Evolutionary conservation across 1,140 invertebrate species (phyloP), one percentile per base, ranked within the genome.

Genomic region (Drosophila pachea): DNA sequence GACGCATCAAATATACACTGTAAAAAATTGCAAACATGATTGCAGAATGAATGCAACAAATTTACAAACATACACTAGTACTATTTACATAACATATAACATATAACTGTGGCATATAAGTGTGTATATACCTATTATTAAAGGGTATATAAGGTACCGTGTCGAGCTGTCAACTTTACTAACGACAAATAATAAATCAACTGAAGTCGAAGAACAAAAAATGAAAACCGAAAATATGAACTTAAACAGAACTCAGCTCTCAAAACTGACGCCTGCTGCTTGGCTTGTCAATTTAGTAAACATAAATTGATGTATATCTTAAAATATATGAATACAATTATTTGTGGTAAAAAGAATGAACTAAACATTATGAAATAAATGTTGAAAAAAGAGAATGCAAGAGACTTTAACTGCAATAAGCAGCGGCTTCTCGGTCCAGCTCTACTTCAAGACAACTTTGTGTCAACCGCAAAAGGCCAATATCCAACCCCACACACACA

Each of bases 321-420:
- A 67, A 72, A 82, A 78, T 74, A 73, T 74, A 79, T 75, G 73
- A 78, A 86, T 81, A 86, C 65, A 58, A 81, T 74, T 86, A 86
- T 86, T 86, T 86, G 81, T 86, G 81, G 81, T 84, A 86, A 84
- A 86, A 72, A 68, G 52, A 75, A 84, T 38, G 50, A 78, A 76
- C 76, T 73, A 74, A 75, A 73, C 60, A 68, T 73, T 73, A 69
- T 22, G 66, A 86, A 86, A 86, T 86, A 86, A 86, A 86, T 86
- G 81, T 86, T 86, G 63, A 86, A 84, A 84, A 84, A 79, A 60
- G 50, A 12, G 54, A 45, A 33, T 31, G 42, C 48, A 56, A 52
- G 22, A 50, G 33, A 40, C 35, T 56, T 42, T 40, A 22, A 22
- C 22, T 14, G 11, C 36, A 2, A 6, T 11, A 42, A 12, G n/a